These are phyloP conservation scores for Myripristis jacobus DNA, from an alignment of 2,797 vertebrate species.

Conservation along the genomic window DNA sequence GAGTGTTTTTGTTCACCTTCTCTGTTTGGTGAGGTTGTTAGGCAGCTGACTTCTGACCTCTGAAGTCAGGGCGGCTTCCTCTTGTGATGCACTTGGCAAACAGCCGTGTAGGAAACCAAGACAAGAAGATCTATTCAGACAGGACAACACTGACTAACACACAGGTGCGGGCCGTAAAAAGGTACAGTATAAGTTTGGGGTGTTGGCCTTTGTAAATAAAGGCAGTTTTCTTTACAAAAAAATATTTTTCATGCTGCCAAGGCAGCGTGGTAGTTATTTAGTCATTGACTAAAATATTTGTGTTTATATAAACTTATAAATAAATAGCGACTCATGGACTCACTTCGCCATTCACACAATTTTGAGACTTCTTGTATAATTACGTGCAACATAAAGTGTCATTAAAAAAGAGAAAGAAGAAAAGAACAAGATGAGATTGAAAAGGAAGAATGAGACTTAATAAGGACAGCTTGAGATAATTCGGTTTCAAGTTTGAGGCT, in stretches of 20 bases:
- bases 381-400: slow-evolving; percentile 78
- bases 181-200: slow-evolving; percentile 74
- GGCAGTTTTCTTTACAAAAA: slow-evolving; percentile 93
- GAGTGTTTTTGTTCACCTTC: slow-evolving; percentile 56
- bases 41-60: slow-evolving; percentile 67
- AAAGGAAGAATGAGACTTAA: slow-evolving; percentile 49
- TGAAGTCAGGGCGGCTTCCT: slow-evolving; percentile 53
- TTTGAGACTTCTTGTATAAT: slow-evolving; percentile 70
- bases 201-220: slow-evolving; percentile 96
- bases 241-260: slow-evolving; percentile 94
- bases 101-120: slow-evolving; percentile 60
- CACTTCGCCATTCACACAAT: slow-evolving; percentile 70
- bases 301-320: slow-evolving; percentile 93
- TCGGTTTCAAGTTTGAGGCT: slow-evolving; percentile 84
- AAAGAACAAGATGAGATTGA: slow-evolving; percentile 38
- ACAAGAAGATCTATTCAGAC: slow-evolving; percentile 77
- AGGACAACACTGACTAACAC: slow-evolving; percentile 78
- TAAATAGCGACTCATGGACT: slow-evolving; percentile 92
- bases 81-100: slow-evolving; percentile 69
- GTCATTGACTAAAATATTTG: slow-evolving; percentile 99
- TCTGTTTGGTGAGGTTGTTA: slow-evolving; percentile 68
- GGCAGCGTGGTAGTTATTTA: slow-evolving; percentile 96
- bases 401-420: slow-evolving; percentile 57
- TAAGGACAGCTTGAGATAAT: slow-evolving; percentile 69
- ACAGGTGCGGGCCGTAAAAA: slow-evolving; percentile 72